Conservation (phyloP, 1,140 invertebrate species). For the Euura lappo region DNA sequence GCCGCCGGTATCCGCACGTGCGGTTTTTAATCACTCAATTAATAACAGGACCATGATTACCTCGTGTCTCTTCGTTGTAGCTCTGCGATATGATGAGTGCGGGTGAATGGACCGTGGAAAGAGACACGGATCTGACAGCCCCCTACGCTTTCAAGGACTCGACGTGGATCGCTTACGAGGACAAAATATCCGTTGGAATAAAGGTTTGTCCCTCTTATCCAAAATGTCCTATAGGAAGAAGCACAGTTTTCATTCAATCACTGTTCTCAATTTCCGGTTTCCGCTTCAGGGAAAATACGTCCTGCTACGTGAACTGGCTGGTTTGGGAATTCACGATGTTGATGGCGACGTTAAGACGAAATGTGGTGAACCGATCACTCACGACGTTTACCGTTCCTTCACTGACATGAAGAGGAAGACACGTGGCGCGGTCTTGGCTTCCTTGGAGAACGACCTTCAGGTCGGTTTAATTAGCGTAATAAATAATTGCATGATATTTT, state of each 20-base stretch:
- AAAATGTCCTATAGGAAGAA: too few species aligned
- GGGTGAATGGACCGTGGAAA: slow-evolving; percentile 76
- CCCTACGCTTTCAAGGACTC: slow-evolving; percentile 77
- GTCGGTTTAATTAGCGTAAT: slow-evolving; percentile 27
- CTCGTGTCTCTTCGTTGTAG: slow-evolving; percentile 42
- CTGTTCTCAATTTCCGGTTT: neutral
- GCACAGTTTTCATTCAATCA: too few species aligned
- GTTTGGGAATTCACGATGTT: slow-evolving; percentile 54
- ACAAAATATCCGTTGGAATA: slow-evolving; percentile 71
- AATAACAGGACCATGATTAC: neutral
- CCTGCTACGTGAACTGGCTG: slow-evolving; percentile 64
- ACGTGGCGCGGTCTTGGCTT: slow-evolving; percentile 54
- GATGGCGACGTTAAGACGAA: slow-evolving; percentile 49
- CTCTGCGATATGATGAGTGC: slow-evolving; percentile 67
- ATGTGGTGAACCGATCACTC: slow-evolving; percentile 46
- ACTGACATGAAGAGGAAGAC: slow-evolving; percentile 61
- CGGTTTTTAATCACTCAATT: slow-evolving; percentile 3
- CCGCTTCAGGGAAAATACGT: slow-evolving; percentile 65
- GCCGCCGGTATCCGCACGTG: slow-evolving; percentile 1
- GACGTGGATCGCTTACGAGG: slow-evolving; percentile 81
- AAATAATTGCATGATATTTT: too few species aligned
- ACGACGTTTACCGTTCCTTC: slow-evolving; percentile 50
- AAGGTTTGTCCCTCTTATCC: slow-evolving; percentile 62
- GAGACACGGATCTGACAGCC: slow-evolving; percentile 80
- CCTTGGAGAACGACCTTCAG: slow-evolving; percentile 54